phyloP scores from a whole-genome alignment of 2,113 vertebrate genomes.

The Ptyas mucosa region DNA sequence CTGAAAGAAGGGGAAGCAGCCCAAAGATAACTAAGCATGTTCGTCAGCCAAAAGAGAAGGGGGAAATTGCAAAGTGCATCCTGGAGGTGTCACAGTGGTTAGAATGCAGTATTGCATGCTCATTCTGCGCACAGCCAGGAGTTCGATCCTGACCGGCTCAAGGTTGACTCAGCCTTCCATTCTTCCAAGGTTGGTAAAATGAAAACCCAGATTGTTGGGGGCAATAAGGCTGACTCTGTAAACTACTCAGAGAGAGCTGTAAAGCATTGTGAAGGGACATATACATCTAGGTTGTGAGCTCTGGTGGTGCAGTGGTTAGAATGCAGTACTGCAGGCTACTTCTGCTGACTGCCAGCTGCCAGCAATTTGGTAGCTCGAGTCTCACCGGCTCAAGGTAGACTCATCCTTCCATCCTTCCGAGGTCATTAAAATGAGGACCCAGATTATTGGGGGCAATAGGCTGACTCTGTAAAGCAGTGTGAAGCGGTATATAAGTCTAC shows the following conservation, averaged over 20 bases:
- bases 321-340: no score
- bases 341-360: no score
- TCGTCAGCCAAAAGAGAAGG: background rate
- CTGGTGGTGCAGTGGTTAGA: no score
- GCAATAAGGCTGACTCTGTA: background rate
- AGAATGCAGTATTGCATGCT: background rate
- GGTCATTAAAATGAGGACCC: no score
- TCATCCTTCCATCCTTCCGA: no score
- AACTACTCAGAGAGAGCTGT: background rate
- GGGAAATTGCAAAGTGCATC: background rate
- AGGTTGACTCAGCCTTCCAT: background rate
- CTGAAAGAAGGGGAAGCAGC: background rate
- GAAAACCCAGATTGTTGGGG: background rate
- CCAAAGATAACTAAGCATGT: background rate
- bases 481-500: no score
- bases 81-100: no score
- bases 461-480: no score
- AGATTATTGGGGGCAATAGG: no score
- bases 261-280: background rate
- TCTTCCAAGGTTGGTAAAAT: background rate
- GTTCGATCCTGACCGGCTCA: background rate
- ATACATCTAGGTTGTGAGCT: background rate
- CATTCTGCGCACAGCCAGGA: background rate
- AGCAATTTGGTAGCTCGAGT: no score
- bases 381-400: no score